phyloP scores from a whole-genome alignment of 1,140 invertebrate species.

The Bombus affinis region DNA sequence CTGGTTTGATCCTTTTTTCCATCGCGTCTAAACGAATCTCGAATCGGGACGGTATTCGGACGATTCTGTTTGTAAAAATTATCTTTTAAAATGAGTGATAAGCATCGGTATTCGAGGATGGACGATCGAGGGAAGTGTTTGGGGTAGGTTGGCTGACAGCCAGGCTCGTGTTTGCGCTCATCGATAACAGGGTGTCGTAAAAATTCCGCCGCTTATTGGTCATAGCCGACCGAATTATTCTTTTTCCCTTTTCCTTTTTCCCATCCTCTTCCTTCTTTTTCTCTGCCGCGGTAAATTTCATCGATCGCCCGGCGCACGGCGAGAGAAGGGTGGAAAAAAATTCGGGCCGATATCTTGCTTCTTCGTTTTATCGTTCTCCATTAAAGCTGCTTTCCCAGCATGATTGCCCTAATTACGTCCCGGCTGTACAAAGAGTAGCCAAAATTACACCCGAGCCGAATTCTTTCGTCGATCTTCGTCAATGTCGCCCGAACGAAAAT shows the following conservation, averaged over 20 bases:
- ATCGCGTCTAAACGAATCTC: background rate
- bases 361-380: conserved; percentile 36
- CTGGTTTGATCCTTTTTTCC: no score
- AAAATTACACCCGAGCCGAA: conserved; percentile 2
- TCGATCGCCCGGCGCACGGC: background rate
- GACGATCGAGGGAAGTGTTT: background rate
- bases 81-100: conserved; percentile 26
- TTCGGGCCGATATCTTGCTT: conserved; percentile 17
- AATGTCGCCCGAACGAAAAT: conserved; percentile 7
- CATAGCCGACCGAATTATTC: conserved; percentile 25
- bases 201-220: conserved; percentile 56
- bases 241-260: no score
- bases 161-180: conserved; percentile 52
- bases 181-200: conserved; percentile 54
- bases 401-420: conserved; percentile 33
- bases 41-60: background rate
- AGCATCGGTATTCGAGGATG: background rate
- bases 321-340: background rate
- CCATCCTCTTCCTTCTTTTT: background rate
- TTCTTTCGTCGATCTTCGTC: conserved; percentile 22
- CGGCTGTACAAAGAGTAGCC: conserved; percentile 5
- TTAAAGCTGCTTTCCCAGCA: conserved; percentile 26
- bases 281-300: conserved; percentile 24
- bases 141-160: conserved; percentile 41
- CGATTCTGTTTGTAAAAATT: conserved; percentile 6